Percentiles rank a stretch among this genome's conserved stretches.
phyloP scores from a whole-genome alignment of 2,797 vertebrate genomes.

The Neosilurus mollespiculum region DNA sequence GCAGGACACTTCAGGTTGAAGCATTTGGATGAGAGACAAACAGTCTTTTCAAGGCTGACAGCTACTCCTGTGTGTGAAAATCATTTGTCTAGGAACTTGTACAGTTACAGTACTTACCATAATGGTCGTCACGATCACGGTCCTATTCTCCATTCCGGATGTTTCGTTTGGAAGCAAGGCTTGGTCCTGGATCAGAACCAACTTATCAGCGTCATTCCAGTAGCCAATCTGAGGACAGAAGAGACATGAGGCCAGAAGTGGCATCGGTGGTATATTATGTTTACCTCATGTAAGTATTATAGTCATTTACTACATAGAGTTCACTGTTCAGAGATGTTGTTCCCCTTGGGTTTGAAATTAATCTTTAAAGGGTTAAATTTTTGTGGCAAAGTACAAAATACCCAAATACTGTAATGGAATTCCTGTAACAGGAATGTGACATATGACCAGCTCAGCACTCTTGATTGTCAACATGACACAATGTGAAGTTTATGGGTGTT shows the following conservation, averaged over 20 bases:
- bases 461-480: too few relatives aligned
- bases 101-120: constrained; percentile 80
- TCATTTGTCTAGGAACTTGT: constrained; percentile 1
- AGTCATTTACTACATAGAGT: neutral
- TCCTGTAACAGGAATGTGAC: too few relatives aligned
- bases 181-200: constrained; percentile 94
- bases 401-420: neutral
- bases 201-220: constrained; percentile 98
- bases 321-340: neutral
- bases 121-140: constrained; percentile 96
- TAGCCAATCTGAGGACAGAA: constrained; percentile 85
- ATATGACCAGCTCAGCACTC: too few relatives aligned
- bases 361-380: neutral
- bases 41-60: neutral
- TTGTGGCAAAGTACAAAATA: neutral
- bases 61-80: constrained; percentile 10
- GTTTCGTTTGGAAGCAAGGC: constrained; percentile 89
- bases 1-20: constrained; percentile 27
- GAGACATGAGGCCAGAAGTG: constrained; percentile 16
- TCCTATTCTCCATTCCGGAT: constrained; percentile 92
- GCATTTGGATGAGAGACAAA: constrained; percentile 50
- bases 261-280: constrained; percentile 13
- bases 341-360: neutral
- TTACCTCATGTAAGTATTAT: neutral
- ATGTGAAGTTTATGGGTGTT: too few relatives aligned